A percentile compares a stretch with the other conserved stretches of the same genome.
phyloP scores from a whole-genome alignment of 2,113 vertebrate genomes.

The Anguilla japonica region DNA sequence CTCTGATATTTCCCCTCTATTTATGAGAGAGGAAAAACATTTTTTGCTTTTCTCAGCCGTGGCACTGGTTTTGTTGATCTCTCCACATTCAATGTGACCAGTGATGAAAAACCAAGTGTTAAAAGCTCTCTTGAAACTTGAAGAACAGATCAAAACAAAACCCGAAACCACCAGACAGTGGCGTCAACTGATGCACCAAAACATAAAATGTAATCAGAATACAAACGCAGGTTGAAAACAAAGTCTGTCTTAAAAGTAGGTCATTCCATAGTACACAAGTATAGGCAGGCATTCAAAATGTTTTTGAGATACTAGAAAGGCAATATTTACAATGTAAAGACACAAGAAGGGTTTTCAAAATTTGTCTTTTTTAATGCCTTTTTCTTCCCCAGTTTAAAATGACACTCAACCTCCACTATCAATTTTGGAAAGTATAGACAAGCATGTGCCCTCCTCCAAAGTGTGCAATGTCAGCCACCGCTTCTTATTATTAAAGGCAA shows the following conservation, averaged over 20 bases:
- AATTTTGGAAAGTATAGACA: too few relatives aligned
- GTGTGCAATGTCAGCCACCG: not conserved
- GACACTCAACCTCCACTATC: not conserved
- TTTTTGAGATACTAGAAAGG: not conserved
- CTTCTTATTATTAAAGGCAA: too few relatives aligned
- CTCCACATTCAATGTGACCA: not conserved
- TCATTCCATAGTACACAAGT: not conserved
- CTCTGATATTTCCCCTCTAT: not conserved
- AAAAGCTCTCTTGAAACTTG: not conserved
- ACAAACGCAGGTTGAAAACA: conserved; percentile 7
- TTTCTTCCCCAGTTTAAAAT: not conserved
- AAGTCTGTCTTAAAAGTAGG: conserved; percentile 2
- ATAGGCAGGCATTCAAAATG: not conserved
- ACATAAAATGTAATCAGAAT: not conserved
- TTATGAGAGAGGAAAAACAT: conserved; percentile 1
- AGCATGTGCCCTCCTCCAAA: too few relatives aligned
- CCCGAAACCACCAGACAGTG: not conserved
- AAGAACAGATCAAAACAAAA: not conserved
- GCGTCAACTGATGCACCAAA: conserved; percentile 2
- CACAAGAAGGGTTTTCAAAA: not conserved
- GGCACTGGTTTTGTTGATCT: not conserved
- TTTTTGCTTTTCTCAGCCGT: not conserved
- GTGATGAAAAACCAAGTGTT: not conserved
- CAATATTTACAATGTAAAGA: not conserved
- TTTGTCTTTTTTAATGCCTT: not conserved